These are phyloP conservation scores for Serranus cabrilla DNA, from an alignment of 2,797 vertebrate species.

Conservation along the genomic window DNA sequence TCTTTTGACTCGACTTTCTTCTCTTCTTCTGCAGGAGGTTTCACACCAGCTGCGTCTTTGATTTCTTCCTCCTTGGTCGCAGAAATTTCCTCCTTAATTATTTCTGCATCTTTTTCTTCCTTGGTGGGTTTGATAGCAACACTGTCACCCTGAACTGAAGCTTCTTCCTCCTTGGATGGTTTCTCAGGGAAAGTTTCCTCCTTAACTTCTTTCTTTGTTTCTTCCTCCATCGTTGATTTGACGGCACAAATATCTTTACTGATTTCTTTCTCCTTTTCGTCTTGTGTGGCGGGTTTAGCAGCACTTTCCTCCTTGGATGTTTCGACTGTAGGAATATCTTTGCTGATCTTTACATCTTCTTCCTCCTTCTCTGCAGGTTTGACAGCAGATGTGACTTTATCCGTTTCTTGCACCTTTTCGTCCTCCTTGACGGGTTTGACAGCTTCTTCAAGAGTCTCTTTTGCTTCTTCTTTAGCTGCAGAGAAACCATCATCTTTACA, in stretches of 20 bases:
- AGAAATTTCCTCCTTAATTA: constrained; percentile 22
- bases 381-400: constrained; percentile 28
- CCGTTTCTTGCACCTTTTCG: constrained; percentile 35
- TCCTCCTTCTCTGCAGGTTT: constrained; percentile 29
- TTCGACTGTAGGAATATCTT: constrained; percentile 39
- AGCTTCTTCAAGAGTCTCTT: constrained; percentile 35
- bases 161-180: constrained; percentile 46
- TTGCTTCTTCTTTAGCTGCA: constrained; percentile 14
- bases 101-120: constrained; percentile 43
- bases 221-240: constrained; percentile 34
- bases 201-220: constrained; percentile 33
- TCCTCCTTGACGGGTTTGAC: constrained; percentile 26
- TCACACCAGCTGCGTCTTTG: constrained; percentile 32
- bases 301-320: constrained; percentile 19
- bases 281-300: constrained; percentile 3
- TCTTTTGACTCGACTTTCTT: constrained; percentile 38
- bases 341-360: constrained; percentile 21
- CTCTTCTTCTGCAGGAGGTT: constrained; percentile 33
- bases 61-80: constrained; percentile 34
- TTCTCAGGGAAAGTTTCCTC: constrained; percentile 37
- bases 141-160: constrained; percentile 23
- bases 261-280: constrained; percentile 46
- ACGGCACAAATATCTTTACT: constrained; percentile 38
- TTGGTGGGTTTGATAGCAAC: constrained; percentile 20
- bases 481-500: constrained; percentile 38